phyloP scores from a whole-genome alignment of 2,113 vertebrate genomes.

The Sander lucioperca region DNA sequence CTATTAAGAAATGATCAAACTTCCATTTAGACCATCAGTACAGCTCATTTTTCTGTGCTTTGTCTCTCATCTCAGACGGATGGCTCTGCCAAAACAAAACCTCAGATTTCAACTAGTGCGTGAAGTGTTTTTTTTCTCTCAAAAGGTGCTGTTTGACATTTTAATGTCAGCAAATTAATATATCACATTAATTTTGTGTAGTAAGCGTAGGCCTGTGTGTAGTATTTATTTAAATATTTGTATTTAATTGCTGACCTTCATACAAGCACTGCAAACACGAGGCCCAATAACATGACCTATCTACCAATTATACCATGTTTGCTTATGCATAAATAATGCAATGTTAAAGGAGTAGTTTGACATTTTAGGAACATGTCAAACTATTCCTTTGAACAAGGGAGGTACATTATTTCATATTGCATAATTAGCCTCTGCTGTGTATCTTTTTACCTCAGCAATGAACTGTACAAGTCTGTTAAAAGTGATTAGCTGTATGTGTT shows the following conservation, averaged over 20 bases:
- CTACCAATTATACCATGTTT: neutral
- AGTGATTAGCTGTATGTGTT: neutral
- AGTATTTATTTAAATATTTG: neutral
- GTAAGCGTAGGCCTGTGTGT: neutral
- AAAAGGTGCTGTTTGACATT: slow-evolving; percentile 7
- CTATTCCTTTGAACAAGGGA: neutral
- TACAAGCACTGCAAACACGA: neutral
- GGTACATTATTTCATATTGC: neutral
- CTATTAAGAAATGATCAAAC: slow-evolving; percentile 59
- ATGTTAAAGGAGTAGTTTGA: neutral
- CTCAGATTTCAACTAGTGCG: neutral
- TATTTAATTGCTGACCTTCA: neutral
- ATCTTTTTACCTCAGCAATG: neutral
- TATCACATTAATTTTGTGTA: neutral
- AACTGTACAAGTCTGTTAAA: neutral
- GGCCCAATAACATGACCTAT: neutral
- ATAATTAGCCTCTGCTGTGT: neutral
- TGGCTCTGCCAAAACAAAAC: slow-evolving; percentile 10
- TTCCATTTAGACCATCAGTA: slow-evolving; percentile 34
- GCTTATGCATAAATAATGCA: neutral
- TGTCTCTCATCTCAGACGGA: slow-evolving; percentile 16
- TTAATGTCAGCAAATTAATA: slow-evolving; percentile 24
- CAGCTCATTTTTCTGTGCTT: slow-evolving; percentile 26
- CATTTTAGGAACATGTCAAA: slow-evolving; percentile 8
- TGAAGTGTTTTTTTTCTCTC: neutral